These are phyloP conservation scores for Operophtera brumata DNA, from an alignment of 2,888 invertebrate genomes.

Conservation along the genomic window DNA sequence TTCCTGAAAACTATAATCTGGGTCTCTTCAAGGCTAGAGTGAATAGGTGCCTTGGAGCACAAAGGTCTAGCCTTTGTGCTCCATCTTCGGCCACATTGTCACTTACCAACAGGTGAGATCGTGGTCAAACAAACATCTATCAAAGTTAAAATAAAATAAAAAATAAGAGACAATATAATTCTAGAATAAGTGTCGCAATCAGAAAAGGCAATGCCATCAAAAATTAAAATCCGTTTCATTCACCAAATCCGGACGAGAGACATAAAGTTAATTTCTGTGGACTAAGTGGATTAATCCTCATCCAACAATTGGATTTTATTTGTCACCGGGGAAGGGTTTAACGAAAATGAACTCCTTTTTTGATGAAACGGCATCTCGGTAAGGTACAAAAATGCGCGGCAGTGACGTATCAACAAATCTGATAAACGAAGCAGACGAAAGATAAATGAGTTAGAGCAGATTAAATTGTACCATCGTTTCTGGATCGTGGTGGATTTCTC, in stretches of 20 bases:
- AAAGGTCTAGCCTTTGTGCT: too few relatives aligned
- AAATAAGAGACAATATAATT: not conserved
- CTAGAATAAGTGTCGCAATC: constrained; percentile 16
- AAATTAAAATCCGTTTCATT: constrained; percentile 26
- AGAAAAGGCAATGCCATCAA: constrained; percentile 18
- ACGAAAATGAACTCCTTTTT: constrained; percentile 18
- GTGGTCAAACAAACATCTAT: too few relatives aligned
- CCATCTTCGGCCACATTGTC: too few relatives aligned
- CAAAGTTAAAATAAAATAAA: too few relatives aligned
- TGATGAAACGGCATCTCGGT: constrained; percentile 1
- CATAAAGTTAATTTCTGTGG: constrained; percentile 34
- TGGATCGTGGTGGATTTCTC: constrained; percentile 20
- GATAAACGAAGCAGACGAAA: constrained; percentile 13
- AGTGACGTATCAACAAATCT: constrained; percentile 12
- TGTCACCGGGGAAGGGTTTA: constrained; percentile 28
- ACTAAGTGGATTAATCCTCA: constrained; percentile 41
- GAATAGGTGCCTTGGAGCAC: too few relatives aligned
- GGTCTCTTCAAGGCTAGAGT: too few relatives aligned
- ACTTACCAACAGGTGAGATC: too few relatives aligned
- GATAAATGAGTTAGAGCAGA: constrained; percentile 24
- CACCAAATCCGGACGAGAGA: constrained; percentile 22
- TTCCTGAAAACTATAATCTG: too few relatives aligned
- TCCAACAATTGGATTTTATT: constrained; percentile 35
- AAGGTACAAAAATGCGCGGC: not conserved
- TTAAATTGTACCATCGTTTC: constrained; percentile 20